phyloP scores from a whole-genome alignment of 1,140 invertebrate genomes.

The Pissodes strobi region DNA sequence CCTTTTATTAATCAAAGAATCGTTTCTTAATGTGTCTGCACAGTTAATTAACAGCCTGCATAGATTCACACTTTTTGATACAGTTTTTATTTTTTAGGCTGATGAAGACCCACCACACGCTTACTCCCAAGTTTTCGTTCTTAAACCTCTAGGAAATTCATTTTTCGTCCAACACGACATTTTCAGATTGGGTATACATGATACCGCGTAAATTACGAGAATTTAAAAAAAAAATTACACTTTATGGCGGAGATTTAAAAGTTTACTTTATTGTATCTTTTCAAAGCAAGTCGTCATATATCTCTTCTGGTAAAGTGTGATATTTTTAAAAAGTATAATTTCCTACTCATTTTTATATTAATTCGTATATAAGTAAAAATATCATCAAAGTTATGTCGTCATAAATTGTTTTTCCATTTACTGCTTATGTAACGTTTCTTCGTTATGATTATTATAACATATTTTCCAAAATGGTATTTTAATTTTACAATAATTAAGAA shows the following conservation, averaged over 20 bases:
- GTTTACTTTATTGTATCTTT: background rate
- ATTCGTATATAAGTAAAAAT: slow-evolving; percentile 15
- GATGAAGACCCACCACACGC: slow-evolving; percentile 92
- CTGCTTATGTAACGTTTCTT: slow-evolving; percentile 14
- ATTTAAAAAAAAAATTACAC: background rate
- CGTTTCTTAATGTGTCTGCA: background rate
- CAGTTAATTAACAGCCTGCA: background rate
- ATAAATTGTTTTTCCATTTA: slow-evolving; percentile 11
- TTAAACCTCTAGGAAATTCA: slow-evolving; percentile 80
- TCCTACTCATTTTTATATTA: slow-evolving; percentile 2
- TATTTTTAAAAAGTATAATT: background rate
- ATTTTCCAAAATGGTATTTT: slow-evolving; percentile 11
- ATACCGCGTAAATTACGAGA: slow-evolving; percentile 61
- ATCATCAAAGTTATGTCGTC: slow-evolving; percentile 5
- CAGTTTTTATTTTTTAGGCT: slow-evolving; percentile 65
- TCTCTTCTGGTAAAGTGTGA: background rate
- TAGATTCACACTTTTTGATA: background rate
- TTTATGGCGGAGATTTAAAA: background rate
- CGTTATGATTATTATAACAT: slow-evolving; percentile 11
- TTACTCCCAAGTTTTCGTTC: slow-evolving; percentile 86
- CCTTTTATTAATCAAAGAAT: too few relatives aligned
- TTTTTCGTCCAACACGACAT: slow-evolving; percentile 93
- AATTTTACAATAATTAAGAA: too few relatives aligned
- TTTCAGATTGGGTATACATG: slow-evolving; percentile 88
- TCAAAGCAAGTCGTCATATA: background rate